These are phyloP conservation scores for Bombus ignitus DNA, from an alignment of 1,140 invertebrate species.

Conservation along the genomic window DNA sequence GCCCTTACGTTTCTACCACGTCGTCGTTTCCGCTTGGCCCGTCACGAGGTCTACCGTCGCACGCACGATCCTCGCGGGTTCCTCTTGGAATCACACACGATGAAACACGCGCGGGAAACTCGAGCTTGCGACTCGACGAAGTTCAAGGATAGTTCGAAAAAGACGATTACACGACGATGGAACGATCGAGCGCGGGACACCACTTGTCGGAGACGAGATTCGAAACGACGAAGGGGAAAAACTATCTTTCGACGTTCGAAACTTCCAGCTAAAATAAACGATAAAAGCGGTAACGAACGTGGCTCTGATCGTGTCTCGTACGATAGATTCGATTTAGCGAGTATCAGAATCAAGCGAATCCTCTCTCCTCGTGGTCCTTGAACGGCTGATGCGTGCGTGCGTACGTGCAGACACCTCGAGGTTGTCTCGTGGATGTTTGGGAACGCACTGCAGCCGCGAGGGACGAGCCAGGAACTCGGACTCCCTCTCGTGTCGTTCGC, in stretches of 20 bases:
- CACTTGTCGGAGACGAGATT: background rate
- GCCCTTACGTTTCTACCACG: background rate
- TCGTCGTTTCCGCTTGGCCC: background rate
- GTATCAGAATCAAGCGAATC: background rate
- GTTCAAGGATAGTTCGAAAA: background rate
- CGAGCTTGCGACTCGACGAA: background rate
- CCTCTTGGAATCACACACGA: background rate
- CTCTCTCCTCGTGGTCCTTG: slow-evolving; percentile 48
- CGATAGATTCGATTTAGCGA: slow-evolving; percentile 5
- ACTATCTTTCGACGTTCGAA: background rate
- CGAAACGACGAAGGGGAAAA: background rate
- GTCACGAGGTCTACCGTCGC: slow-evolving; percentile 14
- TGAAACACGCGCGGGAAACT: slow-evolving; percentile 19
- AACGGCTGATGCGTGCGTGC: slow-evolving; percentile 45
- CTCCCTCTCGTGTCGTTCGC: slow-evolving; percentile 68
- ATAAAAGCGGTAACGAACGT: background rate
- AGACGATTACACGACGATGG: background rate
- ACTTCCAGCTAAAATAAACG: background rate
- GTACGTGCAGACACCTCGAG: slow-evolving; percentile 57
- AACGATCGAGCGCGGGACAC: background rate
- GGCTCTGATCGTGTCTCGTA: background rate
- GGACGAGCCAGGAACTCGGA: slow-evolving; percentile 68
- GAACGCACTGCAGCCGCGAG: slow-evolving; percentile 69
- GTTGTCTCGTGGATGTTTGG: slow-evolving; percentile 67
- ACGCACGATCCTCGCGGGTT: slow-evolving; percentile 15